phyloP scores from a whole-genome alignment of 1,140 invertebrate species.

The Anthonomus grandis region DNA sequence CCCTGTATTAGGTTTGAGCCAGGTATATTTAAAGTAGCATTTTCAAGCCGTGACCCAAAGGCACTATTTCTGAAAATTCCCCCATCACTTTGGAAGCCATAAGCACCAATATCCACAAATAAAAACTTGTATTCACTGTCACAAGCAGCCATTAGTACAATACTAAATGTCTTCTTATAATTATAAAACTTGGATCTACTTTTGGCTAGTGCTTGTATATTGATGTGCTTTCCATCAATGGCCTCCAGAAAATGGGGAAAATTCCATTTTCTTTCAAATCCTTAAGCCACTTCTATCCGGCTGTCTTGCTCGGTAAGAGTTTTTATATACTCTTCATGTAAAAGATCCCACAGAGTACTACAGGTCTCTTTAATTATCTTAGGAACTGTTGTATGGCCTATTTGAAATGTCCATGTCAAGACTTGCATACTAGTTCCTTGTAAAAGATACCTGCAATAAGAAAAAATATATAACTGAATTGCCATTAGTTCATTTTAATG shows the following conservation, averaged over 20 bases:
- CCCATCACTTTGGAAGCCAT: conserved; percentile 43
- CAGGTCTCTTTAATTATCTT: too few relatives aligned
- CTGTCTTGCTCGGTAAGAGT: too few relatives aligned
- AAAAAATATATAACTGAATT: too few relatives aligned
- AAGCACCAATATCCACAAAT: conserved; percentile 45
- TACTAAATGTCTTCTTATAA: conserved; percentile 43
- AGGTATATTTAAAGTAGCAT: conserved; percentile 18
- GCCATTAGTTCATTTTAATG: too few relatives aligned
- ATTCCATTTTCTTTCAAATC: conserved; percentile 27
- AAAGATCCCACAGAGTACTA: too few relatives aligned
- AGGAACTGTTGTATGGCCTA: too few relatives aligned
- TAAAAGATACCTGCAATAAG: too few relatives aligned
- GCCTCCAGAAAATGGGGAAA: conserved; percentile 27
- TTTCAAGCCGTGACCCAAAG: conserved; percentile 14
- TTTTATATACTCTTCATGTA: too few relatives aligned
- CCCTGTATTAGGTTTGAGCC: not conserved
- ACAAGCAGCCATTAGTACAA: conserved; percentile 48
- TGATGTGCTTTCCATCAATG: conserved; percentile 31
- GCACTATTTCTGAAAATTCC: conserved; percentile 22
- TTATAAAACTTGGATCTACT: conserved; percentile 15
- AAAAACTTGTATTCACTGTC: conserved; percentile 49
- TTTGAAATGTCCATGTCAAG: too few relatives aligned
- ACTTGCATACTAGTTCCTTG: too few relatives aligned
- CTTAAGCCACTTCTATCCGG: too few relatives aligned
- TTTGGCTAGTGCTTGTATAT: conserved; percentile 16